Conservation (phyloP, 2,113 vertebrate genomes). For the Pelobates fuscus region DNA sequence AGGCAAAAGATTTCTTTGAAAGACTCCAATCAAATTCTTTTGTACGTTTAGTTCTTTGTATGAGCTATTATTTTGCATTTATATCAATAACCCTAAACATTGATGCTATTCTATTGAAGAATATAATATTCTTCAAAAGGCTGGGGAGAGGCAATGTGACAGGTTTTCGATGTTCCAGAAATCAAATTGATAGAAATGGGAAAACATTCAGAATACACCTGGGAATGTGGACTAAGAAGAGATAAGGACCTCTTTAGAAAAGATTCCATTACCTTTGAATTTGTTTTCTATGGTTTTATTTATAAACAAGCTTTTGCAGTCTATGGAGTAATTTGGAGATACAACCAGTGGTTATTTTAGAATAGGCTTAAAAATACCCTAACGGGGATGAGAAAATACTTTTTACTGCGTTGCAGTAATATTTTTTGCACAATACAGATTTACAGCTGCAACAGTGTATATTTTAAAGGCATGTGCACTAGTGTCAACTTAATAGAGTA, state of each 20-base stretch:
- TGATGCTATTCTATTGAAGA: not conserved
- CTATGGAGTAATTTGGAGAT: not conserved
- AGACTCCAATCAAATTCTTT: slow-evolving; percentile 21
- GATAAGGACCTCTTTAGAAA: not conserved
- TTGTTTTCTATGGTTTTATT: not conserved
- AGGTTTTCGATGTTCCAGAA: not conserved
- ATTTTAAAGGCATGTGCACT: no score
- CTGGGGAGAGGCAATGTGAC: not conserved
- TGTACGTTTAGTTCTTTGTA: not conserved
- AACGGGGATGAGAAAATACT: no score
- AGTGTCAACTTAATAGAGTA: no score
- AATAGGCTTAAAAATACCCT: no score
- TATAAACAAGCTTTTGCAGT: not conserved
- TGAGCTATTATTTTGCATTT: slow-evolving; percentile 20
- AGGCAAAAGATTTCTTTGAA: slow-evolving; percentile 5
- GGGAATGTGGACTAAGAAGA: not conserved
- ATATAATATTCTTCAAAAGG: slow-evolving; percentile 7
- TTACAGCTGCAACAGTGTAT: no score
- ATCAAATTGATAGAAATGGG: slow-evolving; percentile 5
- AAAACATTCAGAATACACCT: not conserved
- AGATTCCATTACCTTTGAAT: not conserved
- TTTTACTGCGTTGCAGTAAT: no score
- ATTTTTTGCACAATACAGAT: no score
- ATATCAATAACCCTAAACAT: slow-evolving; percentile 33
- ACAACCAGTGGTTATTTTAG: not conserved